These are phyloP conservation scores for Gallinago nigripennis DNA, from an alignment of 2,797 vertebrate species.

Conservation along the genomic window DNA sequence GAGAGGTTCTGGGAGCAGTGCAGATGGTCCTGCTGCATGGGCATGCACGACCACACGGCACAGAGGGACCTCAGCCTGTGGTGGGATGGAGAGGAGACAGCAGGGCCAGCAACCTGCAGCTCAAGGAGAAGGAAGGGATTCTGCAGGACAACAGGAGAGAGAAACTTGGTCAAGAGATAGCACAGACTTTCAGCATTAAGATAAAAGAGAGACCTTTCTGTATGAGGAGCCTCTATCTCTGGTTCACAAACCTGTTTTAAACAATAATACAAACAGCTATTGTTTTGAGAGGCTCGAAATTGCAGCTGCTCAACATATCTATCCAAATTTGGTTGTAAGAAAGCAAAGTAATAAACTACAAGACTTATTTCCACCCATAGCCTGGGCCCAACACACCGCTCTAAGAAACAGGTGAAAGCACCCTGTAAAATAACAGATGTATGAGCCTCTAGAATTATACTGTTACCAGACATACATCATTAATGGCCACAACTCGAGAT, in stretches of 20 bases:
- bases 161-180: not conserved
- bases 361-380: not conserved
- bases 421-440: not conserved
- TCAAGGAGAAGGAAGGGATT: not conserved
- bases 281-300: not conserved
- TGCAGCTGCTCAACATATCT: not conserved
- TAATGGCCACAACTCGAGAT: not conserved
- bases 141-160: not conserved
- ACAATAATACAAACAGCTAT: not conserved
- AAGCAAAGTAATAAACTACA: not conserved
- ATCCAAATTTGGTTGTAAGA: not conserved
- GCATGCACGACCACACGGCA: rapidly evolving
- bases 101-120: not conserved
- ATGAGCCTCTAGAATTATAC: not conserved
- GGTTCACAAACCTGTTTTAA: not conserved
- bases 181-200: not conserved
- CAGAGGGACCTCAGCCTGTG: rapidly evolving
- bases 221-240: not conserved
- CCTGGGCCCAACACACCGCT: not conserved
- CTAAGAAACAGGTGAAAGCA: not conserved
- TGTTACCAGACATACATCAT: not conserved
- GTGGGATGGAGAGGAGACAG: not conserved
- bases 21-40: not conserved
- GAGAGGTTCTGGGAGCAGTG: not conserved
- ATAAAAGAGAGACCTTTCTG: not conserved